Evolutionary conservation across 2,888 invertebrate species (phyloP), one percentile per base, ranked within the genome.

Genomic region (Drosophila mercatorum): DNA sequence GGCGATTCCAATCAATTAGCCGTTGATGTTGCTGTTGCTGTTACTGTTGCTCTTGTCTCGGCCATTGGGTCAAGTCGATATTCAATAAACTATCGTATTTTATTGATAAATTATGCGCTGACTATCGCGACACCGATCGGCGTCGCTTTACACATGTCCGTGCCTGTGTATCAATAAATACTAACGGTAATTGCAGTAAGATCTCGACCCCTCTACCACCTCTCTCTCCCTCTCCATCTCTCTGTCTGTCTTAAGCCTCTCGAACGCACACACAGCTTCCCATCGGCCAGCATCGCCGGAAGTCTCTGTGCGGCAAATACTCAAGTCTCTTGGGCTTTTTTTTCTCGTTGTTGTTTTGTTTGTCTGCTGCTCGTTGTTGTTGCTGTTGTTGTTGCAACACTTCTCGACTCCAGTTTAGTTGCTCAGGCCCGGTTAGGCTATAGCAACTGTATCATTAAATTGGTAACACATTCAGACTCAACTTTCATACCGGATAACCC

Each of bases 91-190:
- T 77, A 72, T 78, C 68, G 64, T 66, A 84, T 81, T 84, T 84
- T 84, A 80, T 87, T 80, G 84, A 87, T 87, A 80, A 84, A 81
- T 83, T 84, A 84, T 83, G 84, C 84, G 70, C 65, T 56, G 89
- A 72, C 81, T 78, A 72, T 81, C 81, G 68, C 66, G 67, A 80
- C 80, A 80, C 81, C 81, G 72, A 79, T 79, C 79, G 84, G 84
- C 84, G 88, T 87, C 82, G 81, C 77, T 87, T 89, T 81, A 89
- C 84, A 83, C 79, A 83, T 88, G 83, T 86, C 66, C 67, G 72
- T 75, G 64, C 79, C 55, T 66, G 86, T 68, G 83, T 70, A 83
- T 72, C 86, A 81, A 89, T 89, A 84, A 89, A 87, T 84, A 73
- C 67, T 84, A 89, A 84, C 84, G 88, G 84, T 72, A 68, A 66